Percentiles rank a stretch among this genome's conserved stretches.
phyloP scores from a whole-genome alignment of 2,888 invertebrate species.

The Pyrochroa serraticornis region DNA sequence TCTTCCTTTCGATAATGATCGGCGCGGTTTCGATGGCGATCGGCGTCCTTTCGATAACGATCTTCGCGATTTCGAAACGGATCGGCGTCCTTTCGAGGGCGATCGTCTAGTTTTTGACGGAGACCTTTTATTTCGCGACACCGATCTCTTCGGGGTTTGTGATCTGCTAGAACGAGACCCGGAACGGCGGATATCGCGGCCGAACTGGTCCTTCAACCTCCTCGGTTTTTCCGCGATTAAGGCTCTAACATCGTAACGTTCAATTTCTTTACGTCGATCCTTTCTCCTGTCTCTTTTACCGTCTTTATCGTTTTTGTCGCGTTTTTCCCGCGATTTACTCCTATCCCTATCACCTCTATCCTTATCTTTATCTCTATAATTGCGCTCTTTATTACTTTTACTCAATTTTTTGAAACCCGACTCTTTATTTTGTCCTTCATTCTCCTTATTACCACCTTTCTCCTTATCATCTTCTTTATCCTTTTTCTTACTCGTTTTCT shows the following conservation, averaged over 20 bases:
- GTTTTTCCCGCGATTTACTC: slow-evolving; percentile 55
- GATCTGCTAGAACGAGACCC: slow-evolving; percentile 42
- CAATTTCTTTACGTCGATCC: slow-evolving; percentile 77
- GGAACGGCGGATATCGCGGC: slow-evolving; percentile 66
- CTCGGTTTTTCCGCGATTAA: slow-evolving; percentile 74
- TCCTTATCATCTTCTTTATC: slow-evolving; percentile 56
- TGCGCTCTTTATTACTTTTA: slow-evolving; percentile 77
- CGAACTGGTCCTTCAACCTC: slow-evolving; percentile 73
- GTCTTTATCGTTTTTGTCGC: slow-evolving; percentile 43
- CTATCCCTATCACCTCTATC: slow-evolving; percentile 53
- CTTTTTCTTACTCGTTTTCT: slow-evolving; percentile 55
- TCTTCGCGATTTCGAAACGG: slow-evolving; percentile 23
- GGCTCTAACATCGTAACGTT: slow-evolving; percentile 82
- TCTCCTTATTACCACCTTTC: slow-evolving; percentile 62
- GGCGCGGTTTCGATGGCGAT: slow-evolving; percentile 40
- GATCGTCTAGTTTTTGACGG: slow-evolving; percentile 37
- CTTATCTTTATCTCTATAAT: slow-evolving; percentile 72
- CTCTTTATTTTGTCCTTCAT: slow-evolving; percentile 58
- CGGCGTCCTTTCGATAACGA: slow-evolving; percentile 35
- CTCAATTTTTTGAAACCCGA: slow-evolving; percentile 80
- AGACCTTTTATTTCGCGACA: slow-evolving; percentile 36
- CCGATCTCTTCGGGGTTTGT: slow-evolving; percentile 47
- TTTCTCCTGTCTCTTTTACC: slow-evolving; percentile 56
- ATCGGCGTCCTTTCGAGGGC: slow-evolving; percentile 23
- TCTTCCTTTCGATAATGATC: slow-evolving; percentile 34